Percentiles rank a stretch among this genome's conserved stretches.
These are phyloP conservation scores for Platysteira castanea DNA, from an alignment of 2,113 vertebrate genomes.

Conservation along the genomic window DNA sequence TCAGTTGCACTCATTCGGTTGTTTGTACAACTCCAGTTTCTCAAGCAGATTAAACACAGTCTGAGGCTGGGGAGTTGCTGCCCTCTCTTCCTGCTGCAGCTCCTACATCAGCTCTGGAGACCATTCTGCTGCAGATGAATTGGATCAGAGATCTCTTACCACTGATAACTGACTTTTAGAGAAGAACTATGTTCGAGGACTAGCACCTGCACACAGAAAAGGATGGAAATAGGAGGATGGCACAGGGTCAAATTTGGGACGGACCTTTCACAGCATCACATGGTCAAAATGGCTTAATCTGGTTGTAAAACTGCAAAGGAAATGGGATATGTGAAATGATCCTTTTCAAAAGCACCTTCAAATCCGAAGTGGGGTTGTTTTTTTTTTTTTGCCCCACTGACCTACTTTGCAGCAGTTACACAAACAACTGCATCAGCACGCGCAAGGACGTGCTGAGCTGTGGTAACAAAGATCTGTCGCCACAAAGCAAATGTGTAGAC, in stretches of 20 bases:
- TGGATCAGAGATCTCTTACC: not conserved
- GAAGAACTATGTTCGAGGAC: not conserved
- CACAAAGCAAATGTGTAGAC: not conserved
- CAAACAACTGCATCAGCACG: slow-evolving; percentile 43
- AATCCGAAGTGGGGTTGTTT: not conserved
- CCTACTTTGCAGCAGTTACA: slow-evolving; percentile 46
- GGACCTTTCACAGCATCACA: not conserved
- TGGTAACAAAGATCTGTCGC: not conserved
- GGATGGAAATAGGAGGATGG: accelerated
- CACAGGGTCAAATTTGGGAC: not conserved
- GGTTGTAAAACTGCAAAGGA: not conserved
- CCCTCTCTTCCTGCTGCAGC: not conserved
- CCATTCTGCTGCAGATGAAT: not conserved
- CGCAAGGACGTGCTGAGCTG: not conserved
- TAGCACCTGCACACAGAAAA: accelerated
- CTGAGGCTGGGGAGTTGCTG: not conserved
- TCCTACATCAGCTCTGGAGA: not conserved
- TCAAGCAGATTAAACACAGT: not conserved
- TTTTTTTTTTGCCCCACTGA: not conserved
- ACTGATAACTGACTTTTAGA: not conserved
- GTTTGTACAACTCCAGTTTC: not conserved
- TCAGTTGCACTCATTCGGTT: not conserved
- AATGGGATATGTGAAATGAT: not conserved
- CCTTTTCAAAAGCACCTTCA: not conserved
- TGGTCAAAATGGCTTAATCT: not conserved